Conservation (phyloP, 2,888 invertebrate genomes). For the Bugula neritina region DNA sequence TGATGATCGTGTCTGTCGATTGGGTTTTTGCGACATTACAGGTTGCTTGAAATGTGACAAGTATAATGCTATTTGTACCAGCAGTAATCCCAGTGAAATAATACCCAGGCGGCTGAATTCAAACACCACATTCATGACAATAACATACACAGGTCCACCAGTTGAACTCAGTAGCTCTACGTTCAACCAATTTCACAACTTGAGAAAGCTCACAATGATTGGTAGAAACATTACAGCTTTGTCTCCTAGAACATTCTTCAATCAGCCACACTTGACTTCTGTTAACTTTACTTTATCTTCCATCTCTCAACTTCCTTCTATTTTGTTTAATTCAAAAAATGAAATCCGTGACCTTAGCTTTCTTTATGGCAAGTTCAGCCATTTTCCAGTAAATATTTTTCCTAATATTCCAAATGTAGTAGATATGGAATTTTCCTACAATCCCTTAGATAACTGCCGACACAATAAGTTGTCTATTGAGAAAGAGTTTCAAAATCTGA, state of each 20-base stretch:
- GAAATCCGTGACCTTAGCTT: background rate
- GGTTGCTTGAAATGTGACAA: background rate
- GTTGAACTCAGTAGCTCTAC: background rate
- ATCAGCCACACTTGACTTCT: background rate
- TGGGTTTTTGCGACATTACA: background rate
- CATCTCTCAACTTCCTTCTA: background rate
- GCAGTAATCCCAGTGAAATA: background rate
- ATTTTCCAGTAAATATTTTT: background rate
- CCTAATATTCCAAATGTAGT: background rate
- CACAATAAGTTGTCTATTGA: background rate
- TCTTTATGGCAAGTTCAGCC: background rate
- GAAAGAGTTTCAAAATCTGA: background rate
- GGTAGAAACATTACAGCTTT: background rate
- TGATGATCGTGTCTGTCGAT: too few species aligned
- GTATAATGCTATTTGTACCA: background rate
- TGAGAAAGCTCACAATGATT: background rate
- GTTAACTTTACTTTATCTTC: background rate
- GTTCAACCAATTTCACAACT: background rate
- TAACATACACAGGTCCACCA: background rate
- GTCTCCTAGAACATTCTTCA: background rate
- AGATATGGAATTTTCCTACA: background rate
- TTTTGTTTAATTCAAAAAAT: background rate
- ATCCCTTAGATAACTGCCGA: background rate
- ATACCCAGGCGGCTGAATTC: background rate
- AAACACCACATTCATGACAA: background rate